A percentile compares a stretch with the other conserved stretches of the same genome.
These are phyloP conservation scores for Mohoua ochrocephala DNA, from an alignment of 2,113 vertebrate genomes.

Conservation along the genomic window DNA sequence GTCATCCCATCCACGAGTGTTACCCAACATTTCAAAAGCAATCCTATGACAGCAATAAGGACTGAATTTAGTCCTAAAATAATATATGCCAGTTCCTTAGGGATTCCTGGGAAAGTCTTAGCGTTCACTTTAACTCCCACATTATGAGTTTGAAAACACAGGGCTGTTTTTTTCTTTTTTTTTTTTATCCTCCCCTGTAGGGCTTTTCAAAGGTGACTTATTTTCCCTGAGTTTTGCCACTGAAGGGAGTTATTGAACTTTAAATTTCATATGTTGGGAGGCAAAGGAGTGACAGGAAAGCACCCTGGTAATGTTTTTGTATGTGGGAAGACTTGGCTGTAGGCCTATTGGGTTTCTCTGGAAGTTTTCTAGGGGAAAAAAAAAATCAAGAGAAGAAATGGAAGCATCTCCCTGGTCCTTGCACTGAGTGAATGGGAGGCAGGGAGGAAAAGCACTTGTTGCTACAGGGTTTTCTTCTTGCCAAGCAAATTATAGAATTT, in stretches of 20 bases:
- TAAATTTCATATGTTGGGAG: background rate
- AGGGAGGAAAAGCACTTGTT: background rate
- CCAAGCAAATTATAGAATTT: background rate
- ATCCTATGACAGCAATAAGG: background rate
- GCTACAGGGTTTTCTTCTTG: rapidly evolving
- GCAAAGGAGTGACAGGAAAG: background rate
- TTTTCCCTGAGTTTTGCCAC: conserved; percentile 7
- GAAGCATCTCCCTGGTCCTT: background rate
- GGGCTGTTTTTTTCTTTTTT: background rate
- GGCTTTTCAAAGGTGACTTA: conserved; percentile 31
- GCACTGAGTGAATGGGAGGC: background rate
- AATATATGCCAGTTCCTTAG: conserved; percentile 12
- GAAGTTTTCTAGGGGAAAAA: background rate
- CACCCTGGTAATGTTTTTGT: background rate
- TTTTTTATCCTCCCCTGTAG: background rate
- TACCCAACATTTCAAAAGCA: background rate
- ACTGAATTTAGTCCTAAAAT: conserved; percentile 34
- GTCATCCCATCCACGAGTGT: background rate
- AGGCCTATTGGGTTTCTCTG: background rate
- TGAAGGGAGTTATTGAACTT: background rate
- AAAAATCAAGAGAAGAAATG: background rate
- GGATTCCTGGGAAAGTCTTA: conserved; percentile 58
- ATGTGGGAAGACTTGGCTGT: background rate
- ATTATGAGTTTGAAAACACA: background rate
- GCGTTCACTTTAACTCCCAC: background rate